phyloP scores from a whole-genome alignment of 2,797 vertebrate genomes.

The Hephaestus fuliginosus region DNA sequence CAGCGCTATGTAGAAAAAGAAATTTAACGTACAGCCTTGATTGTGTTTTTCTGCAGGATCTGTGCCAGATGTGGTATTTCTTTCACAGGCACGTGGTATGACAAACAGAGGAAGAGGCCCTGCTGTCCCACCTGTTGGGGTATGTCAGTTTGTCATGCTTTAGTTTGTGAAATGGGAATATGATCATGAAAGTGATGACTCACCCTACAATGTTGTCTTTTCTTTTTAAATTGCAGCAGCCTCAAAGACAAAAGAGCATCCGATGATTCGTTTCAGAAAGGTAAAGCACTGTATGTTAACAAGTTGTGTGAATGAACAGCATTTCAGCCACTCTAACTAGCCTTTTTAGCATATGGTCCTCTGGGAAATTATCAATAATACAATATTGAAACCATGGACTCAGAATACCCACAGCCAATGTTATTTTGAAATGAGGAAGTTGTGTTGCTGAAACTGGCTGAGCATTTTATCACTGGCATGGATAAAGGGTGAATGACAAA shows the following conservation, averaged over 20 bases:
- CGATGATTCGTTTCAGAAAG: slow-evolving; percentile 84
- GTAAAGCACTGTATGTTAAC: slow-evolving; percentile 58
- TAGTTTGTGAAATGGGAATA: neutral
- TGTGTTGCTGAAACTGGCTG: neutral
- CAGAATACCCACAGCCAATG: neutral
- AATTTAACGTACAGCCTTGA: too few relatives aligned
- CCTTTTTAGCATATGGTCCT: neutral
- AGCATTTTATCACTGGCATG: neutral
- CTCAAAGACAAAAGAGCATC: slow-evolving; percentile 77
- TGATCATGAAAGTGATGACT: neutral
- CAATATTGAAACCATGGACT: neutral
- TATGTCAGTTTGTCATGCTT: slow-evolving; percentile 62
- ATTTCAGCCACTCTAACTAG: neutral
- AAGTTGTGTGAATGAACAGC: neutral
- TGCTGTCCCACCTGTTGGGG: slow-evolving; percentile 84
- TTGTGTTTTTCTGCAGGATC: slow-evolving; percentile 70
- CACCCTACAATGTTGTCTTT: neutral
- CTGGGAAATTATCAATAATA: neutral
- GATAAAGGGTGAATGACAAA: neutral
- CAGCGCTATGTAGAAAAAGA: too few relatives aligned
- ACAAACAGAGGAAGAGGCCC: slow-evolving; percentile 81
- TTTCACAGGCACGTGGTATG: slow-evolving; percentile 79
- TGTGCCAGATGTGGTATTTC: slow-evolving; percentile 83
- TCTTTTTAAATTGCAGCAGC: slow-evolving; percentile 43
- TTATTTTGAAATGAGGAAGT: neutral